Conservation (phyloP, 2,113 vertebrate genomes). For the Petrocephalus zakoni region DNA sequence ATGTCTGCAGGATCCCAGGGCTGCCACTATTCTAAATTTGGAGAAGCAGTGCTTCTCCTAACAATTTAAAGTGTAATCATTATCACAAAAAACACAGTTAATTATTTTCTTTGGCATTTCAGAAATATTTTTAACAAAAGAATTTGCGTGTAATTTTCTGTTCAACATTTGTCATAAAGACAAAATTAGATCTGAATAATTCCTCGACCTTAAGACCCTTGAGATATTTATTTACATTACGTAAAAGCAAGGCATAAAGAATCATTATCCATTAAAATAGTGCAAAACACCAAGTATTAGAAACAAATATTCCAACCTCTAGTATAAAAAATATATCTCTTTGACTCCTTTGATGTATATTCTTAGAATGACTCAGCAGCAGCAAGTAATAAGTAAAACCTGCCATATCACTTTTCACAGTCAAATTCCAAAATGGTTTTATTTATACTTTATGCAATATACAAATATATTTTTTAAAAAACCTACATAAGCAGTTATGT, state of each 20-base stretch:
- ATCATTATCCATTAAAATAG: background rate
- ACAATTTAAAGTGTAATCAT: background rate
- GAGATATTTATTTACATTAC: background rate
- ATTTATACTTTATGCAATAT: background rate
- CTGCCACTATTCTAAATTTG: background rate
- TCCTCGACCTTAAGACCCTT: background rate
- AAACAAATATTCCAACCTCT: background rate
- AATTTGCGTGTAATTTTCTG: background rate
- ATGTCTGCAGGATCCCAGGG: background rate
- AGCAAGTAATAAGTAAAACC: background rate
- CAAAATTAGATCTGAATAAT: background rate
- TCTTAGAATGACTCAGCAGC: background rate
- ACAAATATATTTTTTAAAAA: background rate
- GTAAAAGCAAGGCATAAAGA: background rate
- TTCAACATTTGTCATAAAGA: background rate
- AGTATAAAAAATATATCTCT: background rate
- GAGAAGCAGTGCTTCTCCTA: background rate
- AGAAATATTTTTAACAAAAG: background rate
- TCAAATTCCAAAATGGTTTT: background rate
- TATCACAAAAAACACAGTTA: background rate
- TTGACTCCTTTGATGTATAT: background rate
- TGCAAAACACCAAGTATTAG: background rate
- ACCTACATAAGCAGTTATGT: background rate
- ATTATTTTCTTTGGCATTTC: background rate
- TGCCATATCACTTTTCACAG: background rate